Evolutionary conservation across 2,797 vertebrate genomes (phyloP).

Genomic region (Lagocephalus sceleratus): DNA sequence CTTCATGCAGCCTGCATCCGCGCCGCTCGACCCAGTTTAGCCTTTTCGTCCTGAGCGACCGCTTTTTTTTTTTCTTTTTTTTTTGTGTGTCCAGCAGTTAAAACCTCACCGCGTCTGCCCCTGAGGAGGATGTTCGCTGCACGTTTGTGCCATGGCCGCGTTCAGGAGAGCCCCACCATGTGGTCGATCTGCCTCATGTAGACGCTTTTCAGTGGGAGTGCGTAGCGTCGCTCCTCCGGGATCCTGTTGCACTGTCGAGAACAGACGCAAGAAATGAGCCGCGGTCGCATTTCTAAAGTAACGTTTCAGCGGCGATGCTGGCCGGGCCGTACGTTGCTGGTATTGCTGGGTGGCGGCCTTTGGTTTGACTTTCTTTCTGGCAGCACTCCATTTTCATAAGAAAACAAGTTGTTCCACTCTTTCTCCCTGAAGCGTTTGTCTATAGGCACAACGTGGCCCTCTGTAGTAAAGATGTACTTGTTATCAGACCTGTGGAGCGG

Average conservation of each 20-base stretch:
- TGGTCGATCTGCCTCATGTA: slow-evolving; percentile 99
- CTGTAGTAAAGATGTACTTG: slow-evolving; percentile 96
- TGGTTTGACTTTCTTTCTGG: slow-evolving; percentile 44
- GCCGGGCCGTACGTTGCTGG: slow-evolving; percentile 75
- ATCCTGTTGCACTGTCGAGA: slow-evolving; percentile 87
- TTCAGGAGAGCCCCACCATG: slow-evolving; percentile 94
- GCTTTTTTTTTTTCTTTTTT: too few species aligned
- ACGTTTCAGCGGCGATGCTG: too few species aligned
- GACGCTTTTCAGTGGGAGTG: slow-evolving; percentile 91
- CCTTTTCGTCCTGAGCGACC: slow-evolving; percentile 31
- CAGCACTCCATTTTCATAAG: slow-evolving; percentile 60
- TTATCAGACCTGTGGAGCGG: slow-evolving; percentile 91
- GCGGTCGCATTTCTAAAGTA: neutral
- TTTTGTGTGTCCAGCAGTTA: too few species aligned
- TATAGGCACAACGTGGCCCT: slow-evolving; percentile 92
- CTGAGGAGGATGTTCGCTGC: slow-evolving; percentile 6
- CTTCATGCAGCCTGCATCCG: slow-evolving; percentile 15
- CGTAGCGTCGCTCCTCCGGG: slow-evolving; percentile 87
- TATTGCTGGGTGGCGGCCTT: slow-evolving; percentile 71
- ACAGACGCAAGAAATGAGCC: neutral
- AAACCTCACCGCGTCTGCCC: slow-evolving; percentile 11
- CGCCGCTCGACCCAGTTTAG: slow-evolving; percentile 28
- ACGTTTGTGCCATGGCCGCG: slow-evolving; percentile 5
- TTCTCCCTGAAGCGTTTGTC: slow-evolving; percentile 87
- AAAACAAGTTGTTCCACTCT: slow-evolving; percentile 83